Base-by-base conservation (phyloP, 2,888 invertebrate genomes). In the Lampropteryx suffumata region DNA sequence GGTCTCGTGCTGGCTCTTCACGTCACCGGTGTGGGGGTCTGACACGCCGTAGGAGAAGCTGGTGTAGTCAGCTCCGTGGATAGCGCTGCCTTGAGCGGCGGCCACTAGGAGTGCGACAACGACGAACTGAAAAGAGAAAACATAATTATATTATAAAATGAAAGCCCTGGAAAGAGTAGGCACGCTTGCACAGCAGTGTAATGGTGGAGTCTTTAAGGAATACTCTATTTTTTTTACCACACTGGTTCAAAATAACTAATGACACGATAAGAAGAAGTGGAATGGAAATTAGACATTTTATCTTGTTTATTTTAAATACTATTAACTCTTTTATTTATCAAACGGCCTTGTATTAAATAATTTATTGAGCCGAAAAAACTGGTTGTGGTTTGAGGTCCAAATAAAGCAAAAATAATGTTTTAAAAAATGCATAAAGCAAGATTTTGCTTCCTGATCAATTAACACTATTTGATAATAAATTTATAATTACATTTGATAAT, bases 1-100 rank as follows among this genome's bases (percentile, higher is more conserved):
- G 51, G 91, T 91, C 84, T 93, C 93, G 59, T 92, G 92, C 79
- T 93, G 93, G 79, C 82, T 84, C 80, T 89, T 89, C 58, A 86
- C 84, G 62, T 89, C 89, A 30, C 89, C 89, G 70, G 89, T 89
- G 76, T 88, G 82, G 21, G 89, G 89, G 75, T 89, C 89, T 26
- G 84, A 76, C 45, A 89, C 89, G 33, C 86, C 86, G 64, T 89
- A 89, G 4, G 88, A 84, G 80, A 87, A 89, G 77, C 84, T 87
- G 67, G 69, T 78, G 79, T 84, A 84, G 71, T 83, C 81, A 13
- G 64, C 82, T 33, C 84, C 84, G 55, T 83, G 82, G 67, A 82
- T 69, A 12, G 79, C 85, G 69, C 84, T 86, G 68, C 79, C 84
- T 21, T 82, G 82, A 42, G 78, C 88, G 63, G 82, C 86, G 55